phyloP scores from a whole-genome alignment of 1,140 invertebrate genomes.

The Lepidurus couesii region DNA sequence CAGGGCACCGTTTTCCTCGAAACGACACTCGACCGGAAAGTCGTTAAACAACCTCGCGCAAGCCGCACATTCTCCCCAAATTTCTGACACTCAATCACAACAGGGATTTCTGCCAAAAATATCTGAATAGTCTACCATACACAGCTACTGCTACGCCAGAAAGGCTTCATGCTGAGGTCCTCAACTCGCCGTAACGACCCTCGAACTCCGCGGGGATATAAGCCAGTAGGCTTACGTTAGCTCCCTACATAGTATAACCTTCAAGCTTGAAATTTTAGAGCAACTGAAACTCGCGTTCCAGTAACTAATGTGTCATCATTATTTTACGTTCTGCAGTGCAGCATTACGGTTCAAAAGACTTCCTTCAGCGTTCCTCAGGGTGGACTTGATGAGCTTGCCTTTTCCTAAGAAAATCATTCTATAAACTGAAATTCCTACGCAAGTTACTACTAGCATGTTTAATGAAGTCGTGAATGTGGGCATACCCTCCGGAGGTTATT shows the following conservation, averaged over 20 bases:
- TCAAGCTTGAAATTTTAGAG: neutral
- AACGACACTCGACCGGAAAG: neutral
- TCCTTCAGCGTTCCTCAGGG: neutral
- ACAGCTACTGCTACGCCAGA: neutral
- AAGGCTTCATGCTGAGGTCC: neutral
- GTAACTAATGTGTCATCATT: neutral
- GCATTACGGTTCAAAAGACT: neutral
- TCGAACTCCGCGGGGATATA: neutral
- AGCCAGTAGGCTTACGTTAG: slow-evolving; percentile 4
- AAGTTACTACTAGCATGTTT: neutral
- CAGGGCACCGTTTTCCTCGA: neutral
- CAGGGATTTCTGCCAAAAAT: slow-evolving; percentile 15
- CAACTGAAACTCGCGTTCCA: neutral
- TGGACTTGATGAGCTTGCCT: neutral
- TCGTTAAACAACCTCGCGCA: neutral
- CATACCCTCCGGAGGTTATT: neutral
- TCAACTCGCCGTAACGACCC: neutral
- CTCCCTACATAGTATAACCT: neutral
- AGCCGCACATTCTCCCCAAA: neutral
- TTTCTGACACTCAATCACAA: slow-evolving; percentile 2
- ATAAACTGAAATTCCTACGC: neutral
- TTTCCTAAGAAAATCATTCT: neutral
- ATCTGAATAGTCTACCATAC: slow-evolving; percentile 1
- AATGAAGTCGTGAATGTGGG: neutral
- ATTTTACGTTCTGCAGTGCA: neutral